Evolutionary conservation across 2,888 invertebrate genomes (phyloP).

Genomic region (Pyrocoelia pectoralis): DNA sequence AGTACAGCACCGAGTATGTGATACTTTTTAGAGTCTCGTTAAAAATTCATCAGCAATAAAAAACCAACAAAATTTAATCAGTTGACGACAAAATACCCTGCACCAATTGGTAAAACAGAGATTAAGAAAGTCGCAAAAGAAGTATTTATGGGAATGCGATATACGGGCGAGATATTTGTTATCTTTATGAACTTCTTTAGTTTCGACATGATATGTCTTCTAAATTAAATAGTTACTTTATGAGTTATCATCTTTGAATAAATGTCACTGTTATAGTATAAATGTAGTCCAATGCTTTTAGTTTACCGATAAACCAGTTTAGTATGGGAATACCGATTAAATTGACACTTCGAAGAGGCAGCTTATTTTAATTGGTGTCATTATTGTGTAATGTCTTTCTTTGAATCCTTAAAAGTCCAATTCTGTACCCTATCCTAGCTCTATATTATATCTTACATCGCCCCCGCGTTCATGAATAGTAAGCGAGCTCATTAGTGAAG

Average conservation of each 20-base stretch:
- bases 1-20: too few species aligned
- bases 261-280: conserved; percentile 6
- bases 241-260: conserved; percentile 7
- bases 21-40: too few species aligned
- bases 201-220: not conserved
- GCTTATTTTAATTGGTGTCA: conserved; percentile 27
- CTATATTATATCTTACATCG: conserved; percentile 37
- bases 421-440: conserved; percentile 28
- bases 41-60: too few species aligned
- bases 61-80: too few species aligned
- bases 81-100: too few species aligned
- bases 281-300: conserved; percentile 2
- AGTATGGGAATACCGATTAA: conserved; percentile 24
- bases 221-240: conserved; percentile 4
- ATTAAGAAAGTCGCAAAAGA: too few species aligned
- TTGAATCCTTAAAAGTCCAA: conserved; percentile 27
- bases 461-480: conserved; percentile 56
- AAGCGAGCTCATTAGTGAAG: conserved; percentile 54
- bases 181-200: not conserved
- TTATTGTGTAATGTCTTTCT: conserved; percentile 28
- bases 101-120: too few species aligned
- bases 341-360: conserved; percentile 21
- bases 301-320: conserved; percentile 13
- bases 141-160: not conserved
- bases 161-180: not conserved